A percentile compares a stretch with the other conserved stretches of the same genome.
Conservation (phyloP, 2,113 vertebrate genomes). For the Mesitornis unicolor region DNA sequence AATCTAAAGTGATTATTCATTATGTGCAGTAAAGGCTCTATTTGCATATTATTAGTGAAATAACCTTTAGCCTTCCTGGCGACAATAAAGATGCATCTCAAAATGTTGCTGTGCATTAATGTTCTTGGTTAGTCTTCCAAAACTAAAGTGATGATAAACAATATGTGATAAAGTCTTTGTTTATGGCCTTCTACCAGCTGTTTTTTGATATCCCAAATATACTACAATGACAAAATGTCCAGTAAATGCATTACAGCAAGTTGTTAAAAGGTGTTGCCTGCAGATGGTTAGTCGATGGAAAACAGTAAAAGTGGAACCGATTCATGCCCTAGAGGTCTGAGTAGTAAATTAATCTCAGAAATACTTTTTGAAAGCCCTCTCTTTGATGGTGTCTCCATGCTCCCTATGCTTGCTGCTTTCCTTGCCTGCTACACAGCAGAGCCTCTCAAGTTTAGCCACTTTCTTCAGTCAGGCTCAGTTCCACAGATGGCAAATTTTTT, state of each 20-base stretch:
- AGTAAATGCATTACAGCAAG: constrained; percentile 71
- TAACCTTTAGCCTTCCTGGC: constrained; percentile 73
- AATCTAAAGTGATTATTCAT: constrained; percentile 77
- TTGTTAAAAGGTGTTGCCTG: constrained; percentile 72
- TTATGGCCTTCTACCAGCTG: constrained; percentile 75
- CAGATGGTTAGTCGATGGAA: constrained; percentile 76
- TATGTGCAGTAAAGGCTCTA: constrained; percentile 67
- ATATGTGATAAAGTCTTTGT: constrained; percentile 66
- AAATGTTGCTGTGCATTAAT: constrained; percentile 28
- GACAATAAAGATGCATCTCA: constrained; percentile 58
- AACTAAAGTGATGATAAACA: constrained; percentile 68
- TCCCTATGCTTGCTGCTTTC: not conserved
- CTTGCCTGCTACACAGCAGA: not conserved
- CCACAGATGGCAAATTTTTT: not conserved
- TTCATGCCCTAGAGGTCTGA: constrained; percentile 59
- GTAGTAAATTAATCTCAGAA: constrained; percentile 63
- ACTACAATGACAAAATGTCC: constrained; percentile 76
- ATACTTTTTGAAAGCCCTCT: constrained; percentile 42
- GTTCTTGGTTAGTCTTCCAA: constrained; percentile 55
- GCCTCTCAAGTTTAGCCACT: not conserved
- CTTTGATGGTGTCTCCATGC: not conserved
- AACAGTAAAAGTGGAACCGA: constrained; percentile 68
- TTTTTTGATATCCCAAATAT: constrained; percentile 73
- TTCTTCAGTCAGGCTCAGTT: not conserved
- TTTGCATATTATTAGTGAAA: constrained; percentile 78